Conservation (phyloP, 2,113 vertebrate species). For the Onychorhynchus coronatus region DNA sequence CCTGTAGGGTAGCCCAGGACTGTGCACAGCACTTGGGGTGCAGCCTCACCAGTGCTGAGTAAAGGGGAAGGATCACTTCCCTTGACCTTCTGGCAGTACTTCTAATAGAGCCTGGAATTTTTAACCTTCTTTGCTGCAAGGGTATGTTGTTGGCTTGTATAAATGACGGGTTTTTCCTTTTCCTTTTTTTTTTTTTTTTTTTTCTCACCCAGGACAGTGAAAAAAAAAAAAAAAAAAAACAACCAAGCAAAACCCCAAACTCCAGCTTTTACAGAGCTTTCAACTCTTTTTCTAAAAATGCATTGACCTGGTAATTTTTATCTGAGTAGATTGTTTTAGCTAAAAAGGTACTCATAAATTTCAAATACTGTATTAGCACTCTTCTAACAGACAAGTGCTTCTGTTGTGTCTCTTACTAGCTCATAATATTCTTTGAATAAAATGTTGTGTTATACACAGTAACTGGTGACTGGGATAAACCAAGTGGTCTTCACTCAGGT, state of each 20-base stretch:
- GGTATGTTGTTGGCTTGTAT: neutral
- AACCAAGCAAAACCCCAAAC: accelerated
- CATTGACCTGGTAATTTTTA: neutral
- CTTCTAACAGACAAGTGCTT: neutral
- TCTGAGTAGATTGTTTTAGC: neutral
- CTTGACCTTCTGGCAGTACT: neutral
- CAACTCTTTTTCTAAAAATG: neutral
- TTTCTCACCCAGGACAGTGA: neutral
- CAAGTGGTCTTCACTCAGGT: neutral
- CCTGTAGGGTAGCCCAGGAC: neutral
- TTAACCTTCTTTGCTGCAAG: neutral
- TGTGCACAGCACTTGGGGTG: neutral
- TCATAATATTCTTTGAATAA: neutral
- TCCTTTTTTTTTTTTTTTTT: neutral
- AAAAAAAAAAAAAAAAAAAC: neutral
- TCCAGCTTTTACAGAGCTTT: neutral
- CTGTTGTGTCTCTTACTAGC: neutral
- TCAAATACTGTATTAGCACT: neutral
- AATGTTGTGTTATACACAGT: neutral
- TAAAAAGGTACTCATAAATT: neutral
- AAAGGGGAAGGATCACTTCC: neutral
- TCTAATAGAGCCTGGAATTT: neutral
- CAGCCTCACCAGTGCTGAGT: neutral
- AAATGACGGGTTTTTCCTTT: neutral
- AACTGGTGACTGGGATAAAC: neutral